Base-by-base conservation (phyloP, 2,113 vertebrate genomes). In the Rostratula benghalensis region DNA sequence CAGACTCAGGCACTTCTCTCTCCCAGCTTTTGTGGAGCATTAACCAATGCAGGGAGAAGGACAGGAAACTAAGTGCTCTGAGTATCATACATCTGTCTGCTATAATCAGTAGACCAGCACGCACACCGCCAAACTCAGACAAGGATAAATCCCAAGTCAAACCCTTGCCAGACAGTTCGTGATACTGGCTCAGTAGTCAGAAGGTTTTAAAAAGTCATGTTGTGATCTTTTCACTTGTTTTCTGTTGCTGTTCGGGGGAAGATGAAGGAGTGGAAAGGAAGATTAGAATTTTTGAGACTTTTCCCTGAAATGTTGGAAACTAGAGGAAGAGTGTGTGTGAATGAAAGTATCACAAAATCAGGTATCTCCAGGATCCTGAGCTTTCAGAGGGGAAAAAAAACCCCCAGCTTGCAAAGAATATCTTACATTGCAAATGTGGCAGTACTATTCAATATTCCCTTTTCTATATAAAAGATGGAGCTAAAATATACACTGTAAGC, bases 111-210 rank as follows among this genome's bases (percentile, higher is more conserved):
- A 82, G 81, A 56, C 18, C 37, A 84, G 81, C 56, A 76, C 2
- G 2, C 45, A 79, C 27, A 21, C 45, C 84, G 81, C 81, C 73
- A 71, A 59, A 51, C n/a, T 86, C 59, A 90, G 83, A 71, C 73
- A 78, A 83, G 83, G 80, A 75, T 51, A 94, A 91, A 92, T 89
- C 83, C 69, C 3, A 1, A 95, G 83, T 78, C 60, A 92, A 84
- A 68, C 6, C n/a, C 64, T 75, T 74, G n/a, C 76, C 80, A 93
- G 75, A 79, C 39, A 88, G 63, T 67, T 88, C 0, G 1, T 83
- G 83, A 90, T 91, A 88, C 45, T 61, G 79, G 50, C 39, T 95
- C 33, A 39, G 28, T 43, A 91, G 69, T 75, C 74, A 93, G 35
- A 85, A 87, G 22, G 35, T 65, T 83, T 85, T 64, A 30, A 87